Percentiles rank a stretch among this genome's conserved stretches.
phyloP scores from a whole-genome alignment of 2,888 invertebrate genomes.

The Netelia fuscicornis region DNA sequence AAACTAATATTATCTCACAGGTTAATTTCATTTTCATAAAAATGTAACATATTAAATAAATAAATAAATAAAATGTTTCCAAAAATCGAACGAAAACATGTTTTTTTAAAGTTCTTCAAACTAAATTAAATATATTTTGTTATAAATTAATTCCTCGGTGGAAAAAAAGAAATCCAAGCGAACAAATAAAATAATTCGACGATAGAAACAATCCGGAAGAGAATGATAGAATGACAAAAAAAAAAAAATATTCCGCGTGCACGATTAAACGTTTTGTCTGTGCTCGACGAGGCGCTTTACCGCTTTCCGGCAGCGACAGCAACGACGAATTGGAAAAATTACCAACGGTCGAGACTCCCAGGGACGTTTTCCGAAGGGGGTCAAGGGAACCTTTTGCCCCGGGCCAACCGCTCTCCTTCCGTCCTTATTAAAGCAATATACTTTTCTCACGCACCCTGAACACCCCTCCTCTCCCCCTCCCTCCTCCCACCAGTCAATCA shows the following conservation, averaged over 20 bases:
- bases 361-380: constrained; percentile 79
- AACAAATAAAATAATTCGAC: background rate
- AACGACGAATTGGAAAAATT: constrained; percentile 41
- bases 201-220: background rate
- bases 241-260: constrained; percentile 9
- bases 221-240: constrained; percentile 15
- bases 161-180: background rate
- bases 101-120: no score
- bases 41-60: no score
- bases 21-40: no score
- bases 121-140: no score
- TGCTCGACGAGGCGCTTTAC: constrained; percentile 36
- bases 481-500: background rate
- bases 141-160: no score
- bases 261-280: constrained; percentile 24
- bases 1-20: no score
- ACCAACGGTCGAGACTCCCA: constrained; percentile 72
- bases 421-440: constrained; percentile 72
- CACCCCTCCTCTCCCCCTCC: constrained; percentile 17
- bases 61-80: no score
- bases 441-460: background rate
- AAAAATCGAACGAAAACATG: no score
- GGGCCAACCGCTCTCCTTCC: constrained; percentile 67
- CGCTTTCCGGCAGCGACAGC: constrained; percentile 47
- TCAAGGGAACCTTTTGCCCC: constrained; percentile 79